Base-by-base conservation (phyloP, 2,888 invertebrate genomes). In the Agrenia bidenticulata region DNA sequence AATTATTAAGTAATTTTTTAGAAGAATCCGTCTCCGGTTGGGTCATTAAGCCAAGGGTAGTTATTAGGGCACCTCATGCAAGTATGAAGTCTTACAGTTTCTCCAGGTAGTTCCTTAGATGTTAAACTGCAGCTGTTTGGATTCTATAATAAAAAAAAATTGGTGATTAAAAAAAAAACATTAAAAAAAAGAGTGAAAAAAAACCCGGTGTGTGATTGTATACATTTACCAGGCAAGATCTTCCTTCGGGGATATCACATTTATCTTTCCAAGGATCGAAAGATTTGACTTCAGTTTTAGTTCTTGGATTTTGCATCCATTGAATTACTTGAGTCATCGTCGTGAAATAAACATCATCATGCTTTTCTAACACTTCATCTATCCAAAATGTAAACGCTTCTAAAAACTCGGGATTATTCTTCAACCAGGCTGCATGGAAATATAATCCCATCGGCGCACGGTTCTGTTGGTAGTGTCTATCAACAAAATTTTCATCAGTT, bases 261-360 rank as follows among this genome's bases (percentile, higher is more conserved):
- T 91, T 92, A 82, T 94, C 94, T 85, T 89, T 89, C 93, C 94
- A 94, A 56, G 92, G 89, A 80, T 94, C 93, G 81, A 94, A 94
- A 84, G 88, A 92, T 85, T 92, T 92, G 58, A 89, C 88, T 80
- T 93, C 92, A 63, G 87, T 84, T 75, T 90, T 79, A 15, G 92
- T 92, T 67, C 90, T 85, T 53, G 94, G 94, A 80, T 92, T 92
- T 79, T 94, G 94, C 79, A 94, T 92, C 94, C 94, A 94, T 79
- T 94, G 94, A 77, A 94, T 93, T 7, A 93, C 93, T 73, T 80
- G 80, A n/a, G 94, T 94, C 93, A 93, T 94, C 66, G 94, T 94
- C 17, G 92, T 91, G 80, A 94, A 94, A 82, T 92, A 94, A 11
- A 94, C 94, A 79, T 94, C 94, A 75, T 90, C 90, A 83, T 92